These are phyloP conservation scores for Oncorhynchus mykiss DNA, from an alignment of 2,113 vertebrate species.

Conservation along the genomic window DNA sequence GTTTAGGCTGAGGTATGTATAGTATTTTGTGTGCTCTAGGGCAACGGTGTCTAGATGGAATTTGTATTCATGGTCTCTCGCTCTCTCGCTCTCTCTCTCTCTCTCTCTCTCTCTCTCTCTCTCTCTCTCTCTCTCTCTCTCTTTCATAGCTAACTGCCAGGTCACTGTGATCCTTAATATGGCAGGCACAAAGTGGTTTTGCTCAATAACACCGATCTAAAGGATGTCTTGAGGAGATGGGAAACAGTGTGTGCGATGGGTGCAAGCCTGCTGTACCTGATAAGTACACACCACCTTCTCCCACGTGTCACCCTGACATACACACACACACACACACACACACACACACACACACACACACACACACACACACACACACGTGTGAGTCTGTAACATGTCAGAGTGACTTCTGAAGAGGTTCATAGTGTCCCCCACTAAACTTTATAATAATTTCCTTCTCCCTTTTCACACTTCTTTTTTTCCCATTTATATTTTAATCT, in stretches of 20 bases:
- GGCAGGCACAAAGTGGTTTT: background rate
- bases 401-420: conserved; percentile 34
- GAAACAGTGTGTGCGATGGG: background rate
- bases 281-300: background rate
- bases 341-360: no score
- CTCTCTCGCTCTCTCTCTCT: background rate
- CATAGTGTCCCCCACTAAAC: conserved; percentile 37
- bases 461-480: background rate
- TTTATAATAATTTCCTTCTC: conserved; percentile 18
- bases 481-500: conserved; percentile 9
- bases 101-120: background rate
- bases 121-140: conserved; percentile 10
- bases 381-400: background rate
- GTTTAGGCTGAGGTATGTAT: no score
- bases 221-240: no score
- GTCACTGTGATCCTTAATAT: conserved; percentile 53
- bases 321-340: conserved; percentile 7
- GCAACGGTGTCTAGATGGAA: no score
- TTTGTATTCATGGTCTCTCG: no score
- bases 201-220: background rate
- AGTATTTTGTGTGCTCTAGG: no score
- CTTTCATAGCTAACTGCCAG: conserved; percentile 21
- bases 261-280: background rate
- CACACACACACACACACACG: background rate
- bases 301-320: background rate